Conservation (phyloP, 2,113 vertebrate species). For the Hyaena hyaena region DNA sequence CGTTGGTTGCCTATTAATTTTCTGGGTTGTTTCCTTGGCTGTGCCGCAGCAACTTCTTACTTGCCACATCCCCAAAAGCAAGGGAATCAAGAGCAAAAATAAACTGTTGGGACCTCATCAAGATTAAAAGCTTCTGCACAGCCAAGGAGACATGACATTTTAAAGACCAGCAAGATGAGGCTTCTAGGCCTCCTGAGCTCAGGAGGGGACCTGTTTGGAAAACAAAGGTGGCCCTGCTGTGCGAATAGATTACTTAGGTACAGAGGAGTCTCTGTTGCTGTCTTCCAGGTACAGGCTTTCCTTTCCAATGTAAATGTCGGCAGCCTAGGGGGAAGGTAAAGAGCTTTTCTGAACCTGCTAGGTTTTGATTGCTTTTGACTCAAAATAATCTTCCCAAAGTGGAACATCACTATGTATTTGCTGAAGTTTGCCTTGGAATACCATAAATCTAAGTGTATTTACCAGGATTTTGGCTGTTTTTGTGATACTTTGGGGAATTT, state of each 20-base stretch:
- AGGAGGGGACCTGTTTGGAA: not conserved
- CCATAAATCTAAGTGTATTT: constrained; percentile 24
- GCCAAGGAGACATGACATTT: not conserved
- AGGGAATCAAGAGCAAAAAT: too few relatives aligned
- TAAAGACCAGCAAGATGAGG: not conserved
- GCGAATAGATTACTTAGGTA: not conserved
- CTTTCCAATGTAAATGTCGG: not conserved
- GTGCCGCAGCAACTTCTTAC: too few relatives aligned
- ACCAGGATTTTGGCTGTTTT: constrained; percentile 7
- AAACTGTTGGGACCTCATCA: too few relatives aligned
- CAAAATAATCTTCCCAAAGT: not conserved
- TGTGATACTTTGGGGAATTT: constrained; percentile 49
- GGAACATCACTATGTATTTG: not conserved
- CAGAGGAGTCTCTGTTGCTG: not conserved
- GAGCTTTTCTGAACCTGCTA: not conserved
- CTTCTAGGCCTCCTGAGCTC: not conserved
- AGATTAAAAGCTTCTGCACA: too few relatives aligned
- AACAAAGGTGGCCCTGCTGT: not conserved
- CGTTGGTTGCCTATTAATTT: too few relatives aligned
- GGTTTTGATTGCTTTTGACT: not conserved
- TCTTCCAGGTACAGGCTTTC: not conserved
- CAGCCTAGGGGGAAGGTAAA: not conserved
- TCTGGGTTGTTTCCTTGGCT: too few relatives aligned
- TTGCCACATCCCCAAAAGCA: too few relatives aligned
- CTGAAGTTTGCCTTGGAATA: constrained; percentile 25